Evolutionary conservation across 2,888 invertebrate genomes (phyloP).

Genomic region (Resseliella maxima): DNA sequence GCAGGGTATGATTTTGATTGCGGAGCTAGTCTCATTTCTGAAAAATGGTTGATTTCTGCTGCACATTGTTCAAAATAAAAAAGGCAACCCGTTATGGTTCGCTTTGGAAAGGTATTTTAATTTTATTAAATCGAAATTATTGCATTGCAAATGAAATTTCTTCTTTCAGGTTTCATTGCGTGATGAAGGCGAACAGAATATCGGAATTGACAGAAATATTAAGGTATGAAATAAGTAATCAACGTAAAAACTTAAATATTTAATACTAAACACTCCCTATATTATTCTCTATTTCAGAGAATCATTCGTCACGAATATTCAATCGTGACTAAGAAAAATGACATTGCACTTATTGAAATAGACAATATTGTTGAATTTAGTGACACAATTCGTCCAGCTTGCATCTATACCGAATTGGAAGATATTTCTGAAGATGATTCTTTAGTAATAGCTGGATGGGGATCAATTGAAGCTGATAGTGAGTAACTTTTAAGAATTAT

Average conservation of each 20-base stretch:
- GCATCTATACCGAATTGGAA: neutral
- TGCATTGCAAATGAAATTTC: neutral
- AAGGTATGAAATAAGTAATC: too few relatives aligned
- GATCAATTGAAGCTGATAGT: neutral
- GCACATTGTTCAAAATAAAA: neutral
- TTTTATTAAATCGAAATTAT: too few relatives aligned
- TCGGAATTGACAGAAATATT: neutral
- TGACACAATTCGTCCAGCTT: neutral
- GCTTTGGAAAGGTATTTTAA: constrained; percentile 5
- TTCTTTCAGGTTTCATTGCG: neutral
- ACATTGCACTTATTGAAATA: neutral
- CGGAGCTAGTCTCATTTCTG: neutral
- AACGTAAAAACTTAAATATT: too few relatives aligned
- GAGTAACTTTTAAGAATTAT: neutral
- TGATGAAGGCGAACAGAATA: neutral
- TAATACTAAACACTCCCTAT: too few relatives aligned
- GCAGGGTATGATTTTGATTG: neutral
- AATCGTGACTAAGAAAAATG: neutral
- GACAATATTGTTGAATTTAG: neutral
- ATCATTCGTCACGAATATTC: neutral
- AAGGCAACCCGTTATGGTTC: neutral
- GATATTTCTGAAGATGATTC: neutral
- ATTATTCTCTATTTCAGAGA: neutral
- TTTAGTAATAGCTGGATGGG: neutral
- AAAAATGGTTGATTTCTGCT: neutral